Conservation (phyloP, 2,888 invertebrate species). For the Urechis unicinctus region DNA sequence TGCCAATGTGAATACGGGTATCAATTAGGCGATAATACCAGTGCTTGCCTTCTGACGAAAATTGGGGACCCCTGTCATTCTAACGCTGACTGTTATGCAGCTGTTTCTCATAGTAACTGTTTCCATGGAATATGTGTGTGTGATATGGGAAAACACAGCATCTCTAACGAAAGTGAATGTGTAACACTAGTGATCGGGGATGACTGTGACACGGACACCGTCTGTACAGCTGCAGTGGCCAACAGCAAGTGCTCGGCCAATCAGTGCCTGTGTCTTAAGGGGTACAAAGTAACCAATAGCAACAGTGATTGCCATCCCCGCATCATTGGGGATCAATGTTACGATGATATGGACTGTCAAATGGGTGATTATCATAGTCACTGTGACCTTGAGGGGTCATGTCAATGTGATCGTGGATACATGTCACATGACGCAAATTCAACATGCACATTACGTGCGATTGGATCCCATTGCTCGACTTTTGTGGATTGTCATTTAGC, state of each 20-base stretch:
- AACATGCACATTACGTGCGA: no score
- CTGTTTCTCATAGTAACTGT: not conserved
- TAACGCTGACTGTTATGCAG: not conserved
- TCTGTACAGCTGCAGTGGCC: not conserved
- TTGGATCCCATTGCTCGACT: no score
- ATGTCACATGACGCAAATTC: no score
- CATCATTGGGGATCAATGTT: not conserved
- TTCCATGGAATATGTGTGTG: not conserved
- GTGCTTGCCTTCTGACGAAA: not conserved
- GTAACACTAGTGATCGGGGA: no score
- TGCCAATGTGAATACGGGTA: not conserved
- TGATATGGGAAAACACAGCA: not conserved
- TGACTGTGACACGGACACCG: not conserved
- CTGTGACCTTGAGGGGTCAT: no score
- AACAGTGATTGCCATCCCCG: not conserved
- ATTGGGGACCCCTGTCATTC: not conserved
- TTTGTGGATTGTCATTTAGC: no score
- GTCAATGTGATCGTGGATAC: no score
- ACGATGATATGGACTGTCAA: not conserved
- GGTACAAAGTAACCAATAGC: not conserved
- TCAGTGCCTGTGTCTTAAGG: not conserved
- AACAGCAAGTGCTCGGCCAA: not conserved
- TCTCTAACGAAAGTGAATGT: not conserved
- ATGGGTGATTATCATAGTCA: no score
- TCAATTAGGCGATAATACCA: not conserved